phyloP scores from a whole-genome alignment of 1,140 invertebrate species.

The Drosophila simulans region DNA sequence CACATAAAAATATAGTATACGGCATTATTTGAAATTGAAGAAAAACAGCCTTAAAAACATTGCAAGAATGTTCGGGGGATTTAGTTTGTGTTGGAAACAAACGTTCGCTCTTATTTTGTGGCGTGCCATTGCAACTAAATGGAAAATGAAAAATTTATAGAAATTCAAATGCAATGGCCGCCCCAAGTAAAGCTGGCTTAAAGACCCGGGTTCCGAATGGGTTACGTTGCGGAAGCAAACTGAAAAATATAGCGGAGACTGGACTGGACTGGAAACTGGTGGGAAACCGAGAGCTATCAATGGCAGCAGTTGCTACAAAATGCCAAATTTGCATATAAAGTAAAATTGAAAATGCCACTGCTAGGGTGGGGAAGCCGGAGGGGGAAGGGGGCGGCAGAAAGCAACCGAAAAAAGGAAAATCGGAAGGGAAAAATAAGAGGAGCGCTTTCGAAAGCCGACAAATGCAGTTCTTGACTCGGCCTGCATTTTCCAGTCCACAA shows the following conservation, averaged over 20 bases:
- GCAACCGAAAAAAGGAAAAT: conserved; percentile 18
- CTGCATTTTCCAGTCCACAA: conserved; percentile 44
- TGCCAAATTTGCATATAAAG: conserved; percentile 83
- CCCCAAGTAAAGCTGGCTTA: conserved; percentile 69
- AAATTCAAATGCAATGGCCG: conserved; percentile 71
- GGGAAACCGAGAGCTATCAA: conserved; percentile 61
- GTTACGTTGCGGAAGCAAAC: conserved; percentile 18
- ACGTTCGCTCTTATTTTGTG: conserved; percentile 44
- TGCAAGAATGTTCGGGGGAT: conserved; percentile 22
- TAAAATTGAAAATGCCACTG: conserved; percentile 81
- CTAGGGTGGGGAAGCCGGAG: conserved; percentile 34
- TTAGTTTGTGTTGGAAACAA: conserved; percentile 25
- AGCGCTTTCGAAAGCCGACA: conserved; percentile 49
- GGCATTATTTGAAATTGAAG: conserved; percentile 30
- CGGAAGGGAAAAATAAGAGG: conserved; percentile 29
- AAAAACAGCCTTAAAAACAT: conserved; percentile 45
- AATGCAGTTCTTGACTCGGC: conserved; percentile 65
- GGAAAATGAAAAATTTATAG: conserved; percentile 80
- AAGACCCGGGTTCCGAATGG: conserved; percentile 39
- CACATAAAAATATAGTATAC: conserved; percentile 7
- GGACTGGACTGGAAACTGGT: not conserved
- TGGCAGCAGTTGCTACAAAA: conserved; percentile 75
- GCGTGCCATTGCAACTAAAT: conserved; percentile 65
- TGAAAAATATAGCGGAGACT: conserved; percentile 14
- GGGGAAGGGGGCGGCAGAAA: conserved; percentile 24